phyloP scores from a whole-genome alignment of 2,113 vertebrate genomes.

The Prionailurus bengalensis region DNA sequence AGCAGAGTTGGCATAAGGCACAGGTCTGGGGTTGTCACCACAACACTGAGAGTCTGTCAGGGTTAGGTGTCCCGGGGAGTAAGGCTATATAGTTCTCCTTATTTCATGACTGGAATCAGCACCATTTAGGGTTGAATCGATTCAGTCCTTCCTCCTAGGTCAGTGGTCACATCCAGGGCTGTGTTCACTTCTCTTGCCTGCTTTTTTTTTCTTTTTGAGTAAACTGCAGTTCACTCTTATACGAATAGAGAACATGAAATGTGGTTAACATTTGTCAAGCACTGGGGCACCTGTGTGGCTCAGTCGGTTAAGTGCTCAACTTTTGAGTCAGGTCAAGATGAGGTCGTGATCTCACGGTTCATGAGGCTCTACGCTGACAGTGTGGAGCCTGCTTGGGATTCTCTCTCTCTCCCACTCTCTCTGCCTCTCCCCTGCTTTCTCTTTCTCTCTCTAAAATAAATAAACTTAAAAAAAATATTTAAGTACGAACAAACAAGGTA shows the following conservation, averaged over 20 bases:
- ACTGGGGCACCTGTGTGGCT: neutral
- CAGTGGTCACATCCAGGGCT: neutral
- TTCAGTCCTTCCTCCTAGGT: neutral
- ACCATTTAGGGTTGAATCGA: neutral
- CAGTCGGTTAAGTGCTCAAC: too few species aligned
- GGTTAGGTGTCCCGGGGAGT: neutral
- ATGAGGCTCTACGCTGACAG: too few species aligned
- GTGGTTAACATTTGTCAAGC: neutral
- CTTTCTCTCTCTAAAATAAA: too few species aligned
- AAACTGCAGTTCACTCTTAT: neutral
- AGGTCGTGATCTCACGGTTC: too few species aligned
- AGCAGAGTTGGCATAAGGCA: neutral
- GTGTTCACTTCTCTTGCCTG: neutral
- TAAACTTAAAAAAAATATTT: neutral
- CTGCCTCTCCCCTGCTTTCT: too few species aligned
- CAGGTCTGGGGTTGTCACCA: neutral
- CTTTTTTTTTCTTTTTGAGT: neutral
- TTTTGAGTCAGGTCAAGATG: too few species aligned
- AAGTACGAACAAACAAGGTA: neutral
- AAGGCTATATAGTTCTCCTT: neutral
- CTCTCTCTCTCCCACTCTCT: too few species aligned
- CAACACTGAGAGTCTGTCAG: neutral
- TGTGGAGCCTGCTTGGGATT: too few species aligned
- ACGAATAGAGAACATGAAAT: neutral
- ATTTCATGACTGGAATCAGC: neutral